Evolutionary conservation across 2,888 invertebrate species (phyloP).

Genomic region (Sinodicranocentrus sp.): DNA sequence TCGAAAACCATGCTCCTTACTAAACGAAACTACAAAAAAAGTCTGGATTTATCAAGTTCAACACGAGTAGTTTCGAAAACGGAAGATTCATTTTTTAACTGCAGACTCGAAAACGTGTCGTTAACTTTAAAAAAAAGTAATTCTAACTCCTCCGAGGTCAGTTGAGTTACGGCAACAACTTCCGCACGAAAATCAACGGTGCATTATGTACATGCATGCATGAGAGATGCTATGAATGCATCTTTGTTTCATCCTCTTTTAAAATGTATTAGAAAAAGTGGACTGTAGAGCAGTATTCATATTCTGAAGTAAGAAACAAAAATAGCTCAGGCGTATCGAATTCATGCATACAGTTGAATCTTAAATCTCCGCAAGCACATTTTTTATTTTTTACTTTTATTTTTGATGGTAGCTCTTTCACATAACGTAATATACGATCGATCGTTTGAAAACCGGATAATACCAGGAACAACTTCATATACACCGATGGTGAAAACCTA

Average conservation of each 20-base stretch:
- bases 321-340: slow-evolving; percentile 58
- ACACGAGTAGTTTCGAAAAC: slow-evolving; percentile 11
- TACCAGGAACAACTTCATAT: no score
- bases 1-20: no score
- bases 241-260: no score
- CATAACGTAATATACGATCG: neutral
- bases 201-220: slow-evolving; percentile 12
- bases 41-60: slow-evolving; percentile 39
- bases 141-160: slow-evolving; percentile 46
- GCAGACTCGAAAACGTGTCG: neutral
- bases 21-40: slow-evolving; percentile 18
- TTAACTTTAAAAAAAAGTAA: slow-evolving; percentile 6
- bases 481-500: no score
- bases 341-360: slow-evolving; percentile 13
- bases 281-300: slow-evolving; percentile 26
- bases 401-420: neutral
- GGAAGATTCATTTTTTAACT: slow-evolving; percentile 7
- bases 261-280: slow-evolving; percentile 31
- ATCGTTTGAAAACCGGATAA: no score
- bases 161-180: slow-evolving; percentile 62
- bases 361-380: neutral
- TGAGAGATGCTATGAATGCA: no score
- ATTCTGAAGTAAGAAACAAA: slow-evolving; percentile 40
- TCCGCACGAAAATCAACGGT: slow-evolving; percentile 57
- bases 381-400: neutral